Conservation (phyloP, 2,113 vertebrate species). For the Phycodurus eques region DNA sequence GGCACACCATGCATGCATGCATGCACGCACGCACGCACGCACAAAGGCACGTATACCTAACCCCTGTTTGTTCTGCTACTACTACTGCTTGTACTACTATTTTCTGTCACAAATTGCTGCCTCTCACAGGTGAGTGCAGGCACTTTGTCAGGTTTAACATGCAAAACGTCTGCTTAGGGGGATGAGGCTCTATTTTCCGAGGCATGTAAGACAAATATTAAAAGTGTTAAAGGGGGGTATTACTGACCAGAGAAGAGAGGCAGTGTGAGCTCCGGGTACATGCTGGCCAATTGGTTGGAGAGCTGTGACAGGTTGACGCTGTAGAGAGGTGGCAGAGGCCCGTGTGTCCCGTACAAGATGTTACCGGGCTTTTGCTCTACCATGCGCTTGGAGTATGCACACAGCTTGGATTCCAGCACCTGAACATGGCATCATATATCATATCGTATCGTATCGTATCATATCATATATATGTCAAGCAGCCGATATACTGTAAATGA, state of each 20-base stretch:
- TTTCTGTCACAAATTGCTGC: too few relatives aligned
- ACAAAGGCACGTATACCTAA: too few relatives aligned
- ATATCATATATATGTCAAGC: not conserved
- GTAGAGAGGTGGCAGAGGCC: constrained; percentile 91
- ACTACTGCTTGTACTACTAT: too few relatives aligned
- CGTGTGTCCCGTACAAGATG: constrained; percentile 91
- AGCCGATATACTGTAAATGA: too few relatives aligned
- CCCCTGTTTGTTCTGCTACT: too few relatives aligned
- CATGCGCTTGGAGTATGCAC: constrained; percentile 91
- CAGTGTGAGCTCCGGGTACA: constrained; percentile 97
- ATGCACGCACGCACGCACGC: too few relatives aligned
- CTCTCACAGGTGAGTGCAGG: too few relatives aligned
- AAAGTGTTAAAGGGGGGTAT: not conserved
- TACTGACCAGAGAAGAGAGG: constrained; percentile 94
- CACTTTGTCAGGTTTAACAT: too few relatives aligned
- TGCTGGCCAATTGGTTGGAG: constrained; percentile 91
- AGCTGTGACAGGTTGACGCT: constrained; percentile 89
- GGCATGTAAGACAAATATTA: too few relatives aligned
- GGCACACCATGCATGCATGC: not conserved
- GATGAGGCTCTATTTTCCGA: too few relatives aligned
- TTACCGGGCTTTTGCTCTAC: constrained; percentile 90
- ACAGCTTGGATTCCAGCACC: constrained; percentile 94
- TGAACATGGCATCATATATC: constrained; percentile 39
- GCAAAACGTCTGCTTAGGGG: too few relatives aligned
- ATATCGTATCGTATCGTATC: not conserved